Percentiles rank a stretch among this genome's conserved stretches.
Evolutionary conservation across 2,113 vertebrate genomes (phyloP).

Genomic region (Macrotis lagotis): DNA sequence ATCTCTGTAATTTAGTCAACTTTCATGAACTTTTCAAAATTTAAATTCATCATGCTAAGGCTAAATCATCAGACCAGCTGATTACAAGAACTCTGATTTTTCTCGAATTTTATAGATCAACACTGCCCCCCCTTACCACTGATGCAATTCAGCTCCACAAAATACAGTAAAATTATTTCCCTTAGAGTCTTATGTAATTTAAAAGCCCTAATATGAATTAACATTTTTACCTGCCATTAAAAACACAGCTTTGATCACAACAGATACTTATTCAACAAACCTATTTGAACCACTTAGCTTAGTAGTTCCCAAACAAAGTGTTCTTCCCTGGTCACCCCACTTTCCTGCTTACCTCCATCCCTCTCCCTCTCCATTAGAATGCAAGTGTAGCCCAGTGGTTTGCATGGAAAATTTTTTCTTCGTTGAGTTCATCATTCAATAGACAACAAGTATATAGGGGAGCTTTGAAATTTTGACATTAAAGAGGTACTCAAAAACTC

Average conservation of each 20-base stretch:
- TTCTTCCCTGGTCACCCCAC: too few relatives aligned
- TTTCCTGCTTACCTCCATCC: too few relatives aligned
- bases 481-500: neutral
- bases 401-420: neutral
- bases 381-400: neutral
- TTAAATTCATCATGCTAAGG: neutral
- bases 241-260: neutral
- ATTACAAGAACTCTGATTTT: neutral
- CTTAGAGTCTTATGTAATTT: neutral
- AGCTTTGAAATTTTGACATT: neutral
- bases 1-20: neutral
- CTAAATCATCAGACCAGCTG: neutral
- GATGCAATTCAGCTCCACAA: neutral
- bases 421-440: neutral
- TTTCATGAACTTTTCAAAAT: neutral
- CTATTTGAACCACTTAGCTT: neutral
- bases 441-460: neutral
- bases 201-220: neutral
- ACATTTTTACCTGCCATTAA: neutral
- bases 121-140: neutral
- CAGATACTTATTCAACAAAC: neutral
- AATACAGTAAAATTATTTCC: neutral
- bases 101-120: neutral
- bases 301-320: neutral
- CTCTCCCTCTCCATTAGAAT: neutral